A percentile compares a stretch with the other conserved stretches of the same genome.
Evolutionary conservation across 1,140 invertebrate species (phyloP).

Genomic region (Aethina tumida): DNA sequence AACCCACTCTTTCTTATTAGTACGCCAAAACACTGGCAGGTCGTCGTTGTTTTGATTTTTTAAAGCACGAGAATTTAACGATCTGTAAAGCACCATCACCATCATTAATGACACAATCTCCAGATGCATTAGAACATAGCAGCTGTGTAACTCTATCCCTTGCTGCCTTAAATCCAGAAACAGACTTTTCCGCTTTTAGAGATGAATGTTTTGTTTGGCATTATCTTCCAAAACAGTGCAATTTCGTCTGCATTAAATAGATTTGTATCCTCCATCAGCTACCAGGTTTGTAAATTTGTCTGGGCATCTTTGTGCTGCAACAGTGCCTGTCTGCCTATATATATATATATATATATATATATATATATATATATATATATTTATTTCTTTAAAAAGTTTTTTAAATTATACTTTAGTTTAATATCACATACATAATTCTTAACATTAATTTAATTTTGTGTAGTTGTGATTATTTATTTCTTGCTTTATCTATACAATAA

Average conservation of each 20-base stretch:
- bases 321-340: conserved; percentile 5
- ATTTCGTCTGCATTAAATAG: conserved; percentile 9
- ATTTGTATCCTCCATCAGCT: conserved; percentile 5
- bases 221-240: conserved; percentile 10
- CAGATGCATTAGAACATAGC: not conserved
- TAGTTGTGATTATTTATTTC: too few species aligned
- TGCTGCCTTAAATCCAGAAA: not conserved
- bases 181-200: too few species aligned
- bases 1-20: conserved; percentile 4
- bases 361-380: too few species aligned
- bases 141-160: conserved; percentile 1
- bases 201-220: conserved; percentile 3
- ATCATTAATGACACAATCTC: conserved; percentile 1
- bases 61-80: conserved; percentile 2
- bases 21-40: conserved; percentile 5
- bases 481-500: too few species aligned
- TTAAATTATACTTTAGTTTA: conserved; percentile 9
- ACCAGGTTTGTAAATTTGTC: conserved; percentile 5
- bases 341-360: too few species aligned
- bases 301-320: conserved; percentile 4
- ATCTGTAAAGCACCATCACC: conserved; percentile 8
- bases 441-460: too few species aligned
- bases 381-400: conserved; percentile 5
- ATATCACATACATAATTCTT: too few species aligned
- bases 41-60: conserved; percentile 4